Evolutionary conservation across 1,140 invertebrate genomes (phyloP).

Genomic region (Aphaenogaster floridana): DNA sequence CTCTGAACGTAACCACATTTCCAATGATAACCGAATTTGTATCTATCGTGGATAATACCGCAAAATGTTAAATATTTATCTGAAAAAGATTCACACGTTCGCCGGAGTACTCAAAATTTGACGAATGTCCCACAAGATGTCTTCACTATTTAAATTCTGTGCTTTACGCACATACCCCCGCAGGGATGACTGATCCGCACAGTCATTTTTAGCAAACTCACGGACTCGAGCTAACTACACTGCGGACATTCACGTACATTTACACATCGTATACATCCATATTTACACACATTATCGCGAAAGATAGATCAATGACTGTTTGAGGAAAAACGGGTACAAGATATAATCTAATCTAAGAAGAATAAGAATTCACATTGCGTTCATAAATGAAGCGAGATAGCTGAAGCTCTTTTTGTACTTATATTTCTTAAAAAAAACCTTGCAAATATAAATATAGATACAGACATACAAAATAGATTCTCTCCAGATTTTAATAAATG

Average conservation of each 20-base stretch:
- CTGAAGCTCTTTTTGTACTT: background rate
- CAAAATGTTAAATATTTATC: conserved; percentile 20
- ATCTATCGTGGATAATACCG: conserved; percentile 38
- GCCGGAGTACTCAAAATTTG: too few species aligned
- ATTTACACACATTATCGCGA: background rate
- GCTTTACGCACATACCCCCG: background rate
- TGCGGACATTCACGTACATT: background rate
- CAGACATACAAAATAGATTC: background rate
- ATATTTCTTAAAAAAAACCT: background rate
- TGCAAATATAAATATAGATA: background rate
- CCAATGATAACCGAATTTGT: background rate
- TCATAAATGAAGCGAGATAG: background rate
- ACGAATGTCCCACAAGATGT: conserved; percentile 7
- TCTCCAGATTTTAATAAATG: background rate
- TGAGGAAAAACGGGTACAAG: background rate
- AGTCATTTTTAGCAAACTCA: background rate
- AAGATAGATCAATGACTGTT: background rate
- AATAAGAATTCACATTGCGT: background rate
- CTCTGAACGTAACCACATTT: background rate
- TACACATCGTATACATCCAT: background rate
- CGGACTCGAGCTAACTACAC: background rate
- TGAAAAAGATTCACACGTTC: conserved; percentile 10
- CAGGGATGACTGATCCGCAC: background rate
- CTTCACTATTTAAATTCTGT: conserved; percentile 13
- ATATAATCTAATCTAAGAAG: background rate